Conservation (phyloP, 2,888 invertebrate genomes). For the Chloroclysta siterata region DNA sequence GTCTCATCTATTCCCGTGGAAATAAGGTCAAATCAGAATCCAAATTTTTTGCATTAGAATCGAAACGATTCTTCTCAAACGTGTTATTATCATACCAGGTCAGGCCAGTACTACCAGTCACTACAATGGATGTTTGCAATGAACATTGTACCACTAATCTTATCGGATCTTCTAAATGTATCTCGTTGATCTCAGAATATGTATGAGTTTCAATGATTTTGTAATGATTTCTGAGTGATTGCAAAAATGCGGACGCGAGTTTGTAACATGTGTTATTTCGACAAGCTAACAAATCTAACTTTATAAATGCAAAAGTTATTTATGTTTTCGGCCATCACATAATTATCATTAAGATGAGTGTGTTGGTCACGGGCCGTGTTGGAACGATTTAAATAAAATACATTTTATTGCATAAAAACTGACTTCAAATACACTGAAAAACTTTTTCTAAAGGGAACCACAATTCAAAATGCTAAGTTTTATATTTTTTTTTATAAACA, state of each 20-base stretch:
- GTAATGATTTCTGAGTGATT: conserved; percentile 28
- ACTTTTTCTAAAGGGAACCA: too few relatives aligned
- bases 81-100: conserved; percentile 39
- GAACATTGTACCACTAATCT: conserved; percentile 32
- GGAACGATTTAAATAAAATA: too few relatives aligned
- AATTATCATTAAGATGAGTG: too few relatives aligned
- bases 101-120: conserved; percentile 13
- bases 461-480: too few relatives aligned
- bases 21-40: conserved; percentile 33
- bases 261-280: too few relatives aligned
- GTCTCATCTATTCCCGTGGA: conserved; percentile 29
- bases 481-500: too few relatives aligned
- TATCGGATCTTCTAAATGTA: conserved; percentile 39
- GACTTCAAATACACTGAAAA: too few relatives aligned
- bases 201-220: conserved; percentile 36
- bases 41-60: conserved; percentile 24
- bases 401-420: too few relatives aligned
- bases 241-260: background rate
- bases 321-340: too few relatives aligned
- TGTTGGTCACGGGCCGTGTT: too few relatives aligned
- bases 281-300: too few relatives aligned
- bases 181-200: conserved; percentile 35
- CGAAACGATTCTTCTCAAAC: conserved; percentile 30
- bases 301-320: too few relatives aligned
- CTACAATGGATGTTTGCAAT: conserved; percentile 40